These are phyloP conservation scores for Felis chaus DNA, from an alignment of 2,113 vertebrate species.

Conservation along the genomic window DNA sequence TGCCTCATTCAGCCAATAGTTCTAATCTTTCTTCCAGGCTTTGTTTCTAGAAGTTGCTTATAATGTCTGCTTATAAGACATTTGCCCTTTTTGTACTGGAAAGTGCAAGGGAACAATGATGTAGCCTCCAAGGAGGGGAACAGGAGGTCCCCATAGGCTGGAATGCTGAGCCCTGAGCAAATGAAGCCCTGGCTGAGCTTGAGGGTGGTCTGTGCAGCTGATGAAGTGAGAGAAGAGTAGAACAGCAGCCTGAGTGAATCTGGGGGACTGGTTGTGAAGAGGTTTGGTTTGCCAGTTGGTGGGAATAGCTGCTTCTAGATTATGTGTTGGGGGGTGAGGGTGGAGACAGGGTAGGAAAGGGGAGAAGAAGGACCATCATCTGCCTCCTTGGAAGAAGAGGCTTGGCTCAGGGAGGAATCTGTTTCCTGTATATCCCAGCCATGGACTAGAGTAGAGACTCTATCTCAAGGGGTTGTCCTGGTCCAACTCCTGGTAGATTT, in stretches of 20 bases:
- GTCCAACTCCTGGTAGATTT: background rate
- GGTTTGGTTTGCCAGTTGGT: slow-evolving; percentile 58
- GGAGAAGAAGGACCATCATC: background rate
- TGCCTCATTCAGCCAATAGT: background rate
- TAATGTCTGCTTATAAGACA: background rate
- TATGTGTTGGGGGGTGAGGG: background rate
- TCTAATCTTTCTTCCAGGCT: background rate
- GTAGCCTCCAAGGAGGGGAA: background rate
- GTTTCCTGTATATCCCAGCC: background rate
- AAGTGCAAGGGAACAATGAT: background rate
- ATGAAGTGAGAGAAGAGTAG: background rate
- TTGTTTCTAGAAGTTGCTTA: background rate
- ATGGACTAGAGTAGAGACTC: background rate
- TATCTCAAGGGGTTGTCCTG: background rate
- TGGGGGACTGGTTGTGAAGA: background rate
- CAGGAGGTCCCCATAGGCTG: background rate
- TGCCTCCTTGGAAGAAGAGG: background rate
- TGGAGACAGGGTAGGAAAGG: background rate
- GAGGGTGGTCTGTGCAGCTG: background rate
- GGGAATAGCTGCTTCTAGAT: background rate
- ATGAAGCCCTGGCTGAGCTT: background rate
- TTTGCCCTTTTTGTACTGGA: background rate
- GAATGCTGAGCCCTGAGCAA: background rate
- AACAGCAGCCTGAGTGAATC: background rate
- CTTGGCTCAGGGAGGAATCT: background rate